Percentiles rank a stretch among this genome's conserved stretches.
Evolutionary conservation across 2,113 vertebrate genomes (phyloP).

Genomic region (Syngnathus scovelli): DNA sequence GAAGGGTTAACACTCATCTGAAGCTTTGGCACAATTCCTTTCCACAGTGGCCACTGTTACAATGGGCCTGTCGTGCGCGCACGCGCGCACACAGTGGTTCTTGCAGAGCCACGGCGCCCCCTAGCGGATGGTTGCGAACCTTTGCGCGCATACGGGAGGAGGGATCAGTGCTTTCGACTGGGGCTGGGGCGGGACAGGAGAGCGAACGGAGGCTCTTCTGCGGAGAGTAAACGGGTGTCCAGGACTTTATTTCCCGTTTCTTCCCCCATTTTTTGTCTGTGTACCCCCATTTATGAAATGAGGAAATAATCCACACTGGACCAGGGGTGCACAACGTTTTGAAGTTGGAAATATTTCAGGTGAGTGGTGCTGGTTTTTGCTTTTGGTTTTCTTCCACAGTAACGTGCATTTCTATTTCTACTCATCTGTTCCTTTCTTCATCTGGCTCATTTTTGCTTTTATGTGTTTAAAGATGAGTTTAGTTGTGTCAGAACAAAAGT

Average conservation of each 20-base stretch:
- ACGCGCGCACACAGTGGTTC: slow-evolving; percentile 29
- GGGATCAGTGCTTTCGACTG: slow-evolving; percentile 39
- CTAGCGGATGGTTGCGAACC: slow-evolving; percentile 37
- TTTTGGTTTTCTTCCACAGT: slow-evolving; percentile 40
- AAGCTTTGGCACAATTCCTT: slow-evolving; percentile 16
- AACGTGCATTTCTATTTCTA: background rate
- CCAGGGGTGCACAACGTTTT: slow-evolving; percentile 19
- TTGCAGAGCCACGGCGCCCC: slow-evolving; percentile 59
- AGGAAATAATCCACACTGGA: slow-evolving; percentile 39
- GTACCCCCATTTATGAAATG: slow-evolving; percentile 40
- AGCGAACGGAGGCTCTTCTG: slow-evolving; percentile 55
- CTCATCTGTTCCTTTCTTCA: background rate
- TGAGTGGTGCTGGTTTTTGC: slow-evolving; percentile 27
- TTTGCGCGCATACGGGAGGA: slow-evolving; percentile 43
- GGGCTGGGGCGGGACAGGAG: slow-evolving; percentile 48
- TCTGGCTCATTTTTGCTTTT: background rate
- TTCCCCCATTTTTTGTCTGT: slow-evolving; percentile 14
- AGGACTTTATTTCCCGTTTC: slow-evolving; percentile 35
- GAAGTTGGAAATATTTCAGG: slow-evolving; percentile 50
- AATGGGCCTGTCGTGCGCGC: background rate
- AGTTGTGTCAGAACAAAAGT: background rate
- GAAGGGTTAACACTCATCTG: slow-evolving; percentile 8
- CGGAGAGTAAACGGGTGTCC: slow-evolving; percentile 50
- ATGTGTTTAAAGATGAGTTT: background rate
- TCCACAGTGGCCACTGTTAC: background rate